Evolutionary conservation across 2,888 invertebrate genomes (phyloP).

Genomic region (Salpingus planirostris): DNA sequence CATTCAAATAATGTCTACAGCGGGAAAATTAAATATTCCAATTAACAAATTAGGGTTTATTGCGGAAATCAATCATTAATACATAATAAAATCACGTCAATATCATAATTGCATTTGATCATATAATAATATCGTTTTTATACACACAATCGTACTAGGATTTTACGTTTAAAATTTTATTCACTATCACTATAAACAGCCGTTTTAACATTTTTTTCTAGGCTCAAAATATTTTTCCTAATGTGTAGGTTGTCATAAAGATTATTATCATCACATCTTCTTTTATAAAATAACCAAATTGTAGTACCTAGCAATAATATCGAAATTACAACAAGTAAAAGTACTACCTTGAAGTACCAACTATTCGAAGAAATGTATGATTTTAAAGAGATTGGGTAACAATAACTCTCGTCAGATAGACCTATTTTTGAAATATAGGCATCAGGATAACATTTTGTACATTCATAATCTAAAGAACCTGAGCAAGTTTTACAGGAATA

Average conservation of each 20-base stretch:
- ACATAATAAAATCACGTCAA: too few species aligned
- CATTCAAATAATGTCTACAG: too few species aligned
- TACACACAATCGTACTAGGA: too few species aligned
- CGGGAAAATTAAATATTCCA: too few species aligned
- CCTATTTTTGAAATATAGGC: conserved; percentile 47
- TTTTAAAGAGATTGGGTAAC: conserved; percentile 31
- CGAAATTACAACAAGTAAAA: conserved; percentile 22
- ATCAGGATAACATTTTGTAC: conserved; percentile 58
- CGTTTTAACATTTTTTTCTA: conserved; percentile 30
- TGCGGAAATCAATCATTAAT: too few species aligned
- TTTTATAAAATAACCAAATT: too few species aligned
- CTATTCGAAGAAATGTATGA: conserved; percentile 22
- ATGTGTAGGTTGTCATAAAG: conserved; percentile 22
- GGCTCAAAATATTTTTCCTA: conserved; percentile 26
- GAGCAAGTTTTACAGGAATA: conserved; percentile 64
- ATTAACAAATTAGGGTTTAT: too few species aligned
- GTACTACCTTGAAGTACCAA: conserved; percentile 31
- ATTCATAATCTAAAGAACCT: conserved; percentile 62
- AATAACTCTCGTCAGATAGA: conserved; percentile 34
- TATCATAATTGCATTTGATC: too few species aligned
- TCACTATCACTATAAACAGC: conserved; percentile 26
- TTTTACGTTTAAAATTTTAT: too few species aligned
- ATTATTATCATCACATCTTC: too few species aligned
- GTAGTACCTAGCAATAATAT: conserved; percentile 16
- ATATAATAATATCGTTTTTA: too few species aligned